phyloP scores from a whole-genome alignment of 2,888 invertebrate species.

The Enoplolaimus lenunculus region DNA sequence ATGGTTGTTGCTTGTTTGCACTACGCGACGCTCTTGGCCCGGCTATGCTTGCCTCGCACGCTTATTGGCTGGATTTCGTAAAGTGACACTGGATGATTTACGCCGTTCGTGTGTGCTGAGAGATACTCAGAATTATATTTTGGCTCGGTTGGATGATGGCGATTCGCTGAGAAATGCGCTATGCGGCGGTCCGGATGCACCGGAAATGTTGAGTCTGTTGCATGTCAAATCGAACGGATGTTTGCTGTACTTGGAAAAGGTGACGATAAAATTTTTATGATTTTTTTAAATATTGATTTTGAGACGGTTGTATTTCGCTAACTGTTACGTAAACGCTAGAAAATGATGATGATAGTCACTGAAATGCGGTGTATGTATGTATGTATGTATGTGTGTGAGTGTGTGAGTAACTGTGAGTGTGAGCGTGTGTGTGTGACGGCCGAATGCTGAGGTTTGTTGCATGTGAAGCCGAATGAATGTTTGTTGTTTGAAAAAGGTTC shows the following conservation, averaged over 20 bases:
- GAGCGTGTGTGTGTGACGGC: no score
- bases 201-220: conserved; percentile 81
- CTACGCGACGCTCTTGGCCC: conserved; percentile 63
- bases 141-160: conserved; percentile 73
- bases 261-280: no score
- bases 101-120: conserved; percentile 65
- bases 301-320: no score
- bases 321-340: no score
- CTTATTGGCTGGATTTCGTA: conserved; percentile 64
- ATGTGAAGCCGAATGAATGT: no score
- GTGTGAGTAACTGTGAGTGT: no score
- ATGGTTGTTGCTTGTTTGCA: conserved; percentile 77
- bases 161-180: conserved; percentile 65
- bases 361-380: no score
- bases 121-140: conserved; percentile 85
- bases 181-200: conserved; percentile 54
- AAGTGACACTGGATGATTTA: conserved; percentile 74
- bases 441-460: no score
- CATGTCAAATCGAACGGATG: conserved; percentile 84
- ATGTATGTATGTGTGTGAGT: no score
- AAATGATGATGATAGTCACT: no score
- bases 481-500: no score
- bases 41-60: conserved; percentile 55
- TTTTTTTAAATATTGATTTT: neutral
- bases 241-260: conserved; percentile 31